These are phyloP conservation scores for Polyommatus icarus DNA, from an alignment of 2,888 invertebrate species.

Conservation along the genomic window DNA sequence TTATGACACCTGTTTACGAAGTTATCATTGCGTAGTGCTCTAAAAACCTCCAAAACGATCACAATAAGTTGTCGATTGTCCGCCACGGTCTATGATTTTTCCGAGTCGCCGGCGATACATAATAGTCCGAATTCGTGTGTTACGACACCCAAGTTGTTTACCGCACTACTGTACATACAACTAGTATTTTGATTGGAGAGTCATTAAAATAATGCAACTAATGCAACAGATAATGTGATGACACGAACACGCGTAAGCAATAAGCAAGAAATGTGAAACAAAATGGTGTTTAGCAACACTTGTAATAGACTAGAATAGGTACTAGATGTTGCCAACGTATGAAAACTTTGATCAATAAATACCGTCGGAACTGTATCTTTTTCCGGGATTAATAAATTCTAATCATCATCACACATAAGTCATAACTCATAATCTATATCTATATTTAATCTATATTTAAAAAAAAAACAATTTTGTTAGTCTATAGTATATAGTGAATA, in stretches of 20 bases:
- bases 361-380: no score
- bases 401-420: no score
- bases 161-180: conserved; percentile 11
- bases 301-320: no score
- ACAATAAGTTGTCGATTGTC: conserved; percentile 57
- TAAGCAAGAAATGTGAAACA: not conserved
- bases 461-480: no score
- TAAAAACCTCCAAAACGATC: conserved; percentile 45
- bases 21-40: conserved; percentile 35
- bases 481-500: no score
- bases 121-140: conserved; percentile 19
- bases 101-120: conserved; percentile 32
- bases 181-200: conserved; percentile 3
- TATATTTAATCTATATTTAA: no score
- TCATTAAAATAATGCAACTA: conserved; percentile 11
- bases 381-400: no score
- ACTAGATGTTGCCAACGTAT: no score
- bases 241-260: not conserved
- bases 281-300: no score
- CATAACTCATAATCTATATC: no score
- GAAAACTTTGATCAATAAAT: no score
- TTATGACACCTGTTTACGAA: conserved; percentile 2
- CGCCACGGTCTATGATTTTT: conserved; percentile 53
- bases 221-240: not conserved
- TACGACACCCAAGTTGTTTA: conserved; percentile 15